Conservation (phyloP, 2,113 vertebrate genomes). For the Poicephalus meyeri region DNA sequence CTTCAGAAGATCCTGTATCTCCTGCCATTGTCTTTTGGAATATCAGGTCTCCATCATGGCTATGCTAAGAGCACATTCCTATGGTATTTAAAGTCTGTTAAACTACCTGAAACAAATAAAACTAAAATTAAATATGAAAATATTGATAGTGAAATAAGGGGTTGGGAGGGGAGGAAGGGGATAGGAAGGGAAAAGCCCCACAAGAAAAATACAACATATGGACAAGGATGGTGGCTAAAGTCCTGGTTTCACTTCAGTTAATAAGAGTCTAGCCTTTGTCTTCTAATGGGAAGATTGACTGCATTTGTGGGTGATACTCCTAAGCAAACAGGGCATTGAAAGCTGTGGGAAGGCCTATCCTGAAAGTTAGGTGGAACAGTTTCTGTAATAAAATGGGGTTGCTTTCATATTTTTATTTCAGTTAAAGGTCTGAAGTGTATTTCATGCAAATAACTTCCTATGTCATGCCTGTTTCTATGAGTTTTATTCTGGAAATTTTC, state of each 20-base stretch:
- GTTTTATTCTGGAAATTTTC: not conserved
- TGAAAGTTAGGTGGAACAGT: not conserved
- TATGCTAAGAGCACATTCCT: rapidly evolving
- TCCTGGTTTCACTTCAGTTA: not conserved
- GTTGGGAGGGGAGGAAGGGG: not conserved
- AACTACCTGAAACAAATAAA: not conserved
- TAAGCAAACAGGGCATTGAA: not conserved
- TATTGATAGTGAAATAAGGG: not conserved
- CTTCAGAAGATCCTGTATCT: not conserved
- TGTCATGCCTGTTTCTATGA: not conserved
- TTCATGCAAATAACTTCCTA: not conserved
- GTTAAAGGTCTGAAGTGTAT: not conserved
- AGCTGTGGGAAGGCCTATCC: not conserved
- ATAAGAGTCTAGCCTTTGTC: not conserved
- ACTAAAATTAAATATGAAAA: not conserved
- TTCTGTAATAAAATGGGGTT: not conserved
- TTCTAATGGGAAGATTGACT: not conserved
- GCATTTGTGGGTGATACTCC: not conserved
- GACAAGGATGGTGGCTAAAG: not conserved
- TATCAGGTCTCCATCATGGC: not conserved
- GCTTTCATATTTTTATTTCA: not conserved
- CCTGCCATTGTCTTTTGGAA: not conserved
- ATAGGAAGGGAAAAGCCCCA: not conserved
- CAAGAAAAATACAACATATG: not conserved
- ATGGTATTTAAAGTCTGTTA: not conserved